These are phyloP conservation scores for Phoxinus dragarum DNA, from an alignment of 2,797 vertebrate genomes.

Conservation along the genomic window DNA sequence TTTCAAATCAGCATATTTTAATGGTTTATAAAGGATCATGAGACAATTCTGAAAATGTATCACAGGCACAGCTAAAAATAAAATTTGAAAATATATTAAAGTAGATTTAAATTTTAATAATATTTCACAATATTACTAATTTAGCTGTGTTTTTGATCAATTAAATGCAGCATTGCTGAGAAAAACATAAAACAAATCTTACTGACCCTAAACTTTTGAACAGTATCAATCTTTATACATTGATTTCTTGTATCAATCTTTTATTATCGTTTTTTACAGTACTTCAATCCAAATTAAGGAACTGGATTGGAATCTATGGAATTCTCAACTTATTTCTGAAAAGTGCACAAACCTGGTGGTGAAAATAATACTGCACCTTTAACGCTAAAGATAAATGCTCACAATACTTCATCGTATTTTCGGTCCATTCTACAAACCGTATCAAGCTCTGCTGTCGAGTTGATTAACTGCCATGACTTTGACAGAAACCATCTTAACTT, in stretches of 20 bases:
- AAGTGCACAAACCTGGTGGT: not conserved
- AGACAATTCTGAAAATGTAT: not conserved
- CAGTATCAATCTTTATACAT: not conserved
- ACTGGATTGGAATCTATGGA: not conserved
- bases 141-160: not conserved
- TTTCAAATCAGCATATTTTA: not conserved
- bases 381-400: not conserved
- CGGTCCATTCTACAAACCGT: not conserved
- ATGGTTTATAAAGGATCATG: not conserved
- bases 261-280: not conserved
- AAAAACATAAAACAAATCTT: not conserved
- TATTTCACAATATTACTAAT: not conserved
- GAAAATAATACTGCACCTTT: not conserved
- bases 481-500: conserved; percentile 2
- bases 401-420: not conserved
- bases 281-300: not conserved
- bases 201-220: not conserved
- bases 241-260: not conserved
- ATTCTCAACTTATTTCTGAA: not conserved
- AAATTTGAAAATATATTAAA: not conserved
- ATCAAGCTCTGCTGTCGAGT: not conserved
- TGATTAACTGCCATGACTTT: conserved; percentile 12
- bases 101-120: not conserved
- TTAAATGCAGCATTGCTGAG: not conserved
- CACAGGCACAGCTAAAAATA: not conserved